phyloP scores from a whole-genome alignment of 35 echinoderm and acorn worm species.

The Hemicentrotus pulcherrimus region DNA sequence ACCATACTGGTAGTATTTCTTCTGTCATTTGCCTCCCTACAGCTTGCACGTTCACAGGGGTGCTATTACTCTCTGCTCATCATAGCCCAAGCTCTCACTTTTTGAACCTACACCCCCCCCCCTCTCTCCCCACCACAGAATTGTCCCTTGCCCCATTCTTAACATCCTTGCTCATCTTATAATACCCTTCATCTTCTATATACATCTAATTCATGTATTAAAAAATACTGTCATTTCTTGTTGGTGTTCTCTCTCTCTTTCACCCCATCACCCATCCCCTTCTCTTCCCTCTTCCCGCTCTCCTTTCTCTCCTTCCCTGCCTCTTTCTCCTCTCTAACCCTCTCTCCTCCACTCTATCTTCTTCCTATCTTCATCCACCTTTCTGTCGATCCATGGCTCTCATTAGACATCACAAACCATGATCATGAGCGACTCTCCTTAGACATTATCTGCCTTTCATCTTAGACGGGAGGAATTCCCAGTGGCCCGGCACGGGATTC shows the following conservation, averaged over 20 bases:
- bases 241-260: background rate
- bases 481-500: conserved; percentile 23
- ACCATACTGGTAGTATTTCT: background rate
- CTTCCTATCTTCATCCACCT: background rate
- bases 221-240: too few species aligned
- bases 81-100: background rate
- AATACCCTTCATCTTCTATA: background rate
- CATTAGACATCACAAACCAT: conserved; percentile 32
- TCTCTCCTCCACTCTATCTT: background rate
- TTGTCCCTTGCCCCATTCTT: background rate
- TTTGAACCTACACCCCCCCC: background rate
- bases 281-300: background rate
- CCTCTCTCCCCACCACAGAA: background rate
- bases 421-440: background rate
- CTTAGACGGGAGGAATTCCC: conserved; percentile 29
- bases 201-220: too few species aligned
- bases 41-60: background rate
- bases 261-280: background rate
- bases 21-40: background rate
- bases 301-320: background rate
- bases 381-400: background rate
- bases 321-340: background rate
- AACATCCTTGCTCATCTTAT: background rate
- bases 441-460: conserved; percentile 46
- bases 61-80: background rate